Percentiles rank a stretch among this genome's conserved stretches.
Evolutionary conservation across 2,113 vertebrate species (phyloP).

Genomic region (Sminthopsis crassicaudata): DNA sequence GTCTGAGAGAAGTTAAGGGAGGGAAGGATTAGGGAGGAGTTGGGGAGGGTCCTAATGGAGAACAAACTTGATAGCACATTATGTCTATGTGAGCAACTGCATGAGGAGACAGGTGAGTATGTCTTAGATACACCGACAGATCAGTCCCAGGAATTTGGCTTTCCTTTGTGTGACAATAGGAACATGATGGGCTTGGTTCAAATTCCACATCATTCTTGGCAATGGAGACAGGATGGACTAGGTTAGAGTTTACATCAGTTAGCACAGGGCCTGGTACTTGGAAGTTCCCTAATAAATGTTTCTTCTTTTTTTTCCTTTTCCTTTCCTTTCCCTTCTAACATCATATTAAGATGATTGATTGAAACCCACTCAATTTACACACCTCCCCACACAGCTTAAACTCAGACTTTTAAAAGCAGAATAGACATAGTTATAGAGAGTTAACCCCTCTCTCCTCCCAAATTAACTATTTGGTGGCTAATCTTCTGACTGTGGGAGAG

Average conservation of each 20-base stretch:
- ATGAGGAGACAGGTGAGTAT: too few relatives aligned
- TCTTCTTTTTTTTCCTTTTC: not conserved
- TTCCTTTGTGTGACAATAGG: too few relatives aligned
- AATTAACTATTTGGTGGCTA: not conserved
- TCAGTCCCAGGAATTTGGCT: too few relatives aligned
- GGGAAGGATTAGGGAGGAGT: too few relatives aligned
- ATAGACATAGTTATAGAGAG: not conserved
- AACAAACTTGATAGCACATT: too few relatives aligned
- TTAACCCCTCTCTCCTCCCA: not conserved
- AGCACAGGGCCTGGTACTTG: not conserved
- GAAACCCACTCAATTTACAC: not conserved
- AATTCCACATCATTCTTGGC: too few relatives aligned
- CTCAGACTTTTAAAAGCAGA: not conserved
- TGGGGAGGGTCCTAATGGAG: too few relatives aligned
- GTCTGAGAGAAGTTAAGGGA: too few relatives aligned
- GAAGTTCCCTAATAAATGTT: not conserved
- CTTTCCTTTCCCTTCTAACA: not conserved
- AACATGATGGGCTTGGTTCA: too few relatives aligned
- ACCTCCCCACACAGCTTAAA: not conserved
- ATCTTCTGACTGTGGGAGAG: not conserved
- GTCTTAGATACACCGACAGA: too few relatives aligned
- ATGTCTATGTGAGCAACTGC: too few relatives aligned
- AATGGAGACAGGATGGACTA: too few relatives aligned
- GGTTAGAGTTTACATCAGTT: not conserved
- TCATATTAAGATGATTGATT: not conserved